Evolutionary conservation across 2,888 invertebrate species (phyloP), one percentile per base, ranked within the genome.

Genomic region (Phaedon cochleariae): DNA sequence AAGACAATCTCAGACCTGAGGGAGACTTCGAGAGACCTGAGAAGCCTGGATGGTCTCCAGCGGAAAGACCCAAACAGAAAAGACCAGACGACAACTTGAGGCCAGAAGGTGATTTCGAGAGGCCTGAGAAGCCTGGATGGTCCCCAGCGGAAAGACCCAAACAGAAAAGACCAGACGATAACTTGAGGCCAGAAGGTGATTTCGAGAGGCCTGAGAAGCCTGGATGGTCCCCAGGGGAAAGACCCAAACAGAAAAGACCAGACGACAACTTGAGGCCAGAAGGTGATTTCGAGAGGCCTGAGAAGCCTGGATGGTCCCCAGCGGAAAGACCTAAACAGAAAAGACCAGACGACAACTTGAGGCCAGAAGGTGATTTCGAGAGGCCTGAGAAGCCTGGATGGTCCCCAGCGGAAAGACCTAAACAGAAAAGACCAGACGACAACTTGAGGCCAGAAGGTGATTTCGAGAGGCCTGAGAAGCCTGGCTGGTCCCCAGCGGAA

Each of bases 361-460:
- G 76, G 10, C 85, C 86, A 0, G 90, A 89, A 78, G 90, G 90
- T 0, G 87, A 88, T 0, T 87, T 88, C 71, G 82, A 83, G 49
- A 76, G 80, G 75, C 84, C 84, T 49, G 57, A 82, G 82, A 59
- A 82, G 82, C 59, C 79, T 79, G 10, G 83, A 83, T 67, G 80
- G 82, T 41, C 85, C 82, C 67, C 80, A 73, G 73, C 80, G 15
- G 85, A 85, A 31, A 77, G 85, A 64, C 77, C 77, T 0, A 67
- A 78, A 48, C 77, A 73, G 73, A 65, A 83, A 84, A 77, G 70
- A 59, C 85, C 82, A 0, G 66, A 76, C 18, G 84, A 84, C 75
- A 85, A 77, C 17, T 41, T 88, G 0, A 80, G 76, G 12, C 85
- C 86, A 0, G 81, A 89, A 79, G 90, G 89, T 0, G 85, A 87